Percentiles rank a stretch among this genome's conserved stretches.
Conservation (phyloP, 2,888 invertebrate species). For the Drosophila meridionalis region DNA sequence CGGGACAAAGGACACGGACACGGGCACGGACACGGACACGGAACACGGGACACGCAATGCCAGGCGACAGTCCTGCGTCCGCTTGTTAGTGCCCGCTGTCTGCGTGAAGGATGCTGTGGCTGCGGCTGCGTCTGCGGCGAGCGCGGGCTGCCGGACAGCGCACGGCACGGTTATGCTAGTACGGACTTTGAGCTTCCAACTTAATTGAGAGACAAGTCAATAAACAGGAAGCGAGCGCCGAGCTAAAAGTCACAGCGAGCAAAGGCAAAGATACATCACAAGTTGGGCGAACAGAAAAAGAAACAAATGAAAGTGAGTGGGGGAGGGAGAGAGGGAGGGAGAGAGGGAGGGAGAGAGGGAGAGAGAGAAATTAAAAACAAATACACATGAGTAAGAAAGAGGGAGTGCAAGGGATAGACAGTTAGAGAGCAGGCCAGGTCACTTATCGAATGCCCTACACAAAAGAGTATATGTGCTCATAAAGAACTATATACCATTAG, state of each 20-base stretch:
- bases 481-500: background rate
- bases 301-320: slow-evolving; percentile 5
- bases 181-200: slow-evolving; percentile 66
- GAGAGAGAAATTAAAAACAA: slow-evolving; percentile 4
- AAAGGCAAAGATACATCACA: slow-evolving; percentile 32
- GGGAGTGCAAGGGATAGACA: background rate
- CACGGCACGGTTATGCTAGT: slow-evolving; percentile 18
- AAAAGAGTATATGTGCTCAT: too few species aligned
- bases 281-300: slow-evolving; percentile 1
- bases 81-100: slow-evolving; percentile 68
- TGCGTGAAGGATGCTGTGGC: slow-evolving; percentile 16
- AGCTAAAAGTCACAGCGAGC: slow-evolving; percentile 70
- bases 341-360: background rate
- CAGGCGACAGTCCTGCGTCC: slow-evolving; percentile 59
- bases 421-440: background rate
- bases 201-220: slow-evolving; percentile 82
- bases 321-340: background rate
- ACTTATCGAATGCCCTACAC: slow-evolving; percentile 23
- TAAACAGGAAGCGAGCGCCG: slow-evolving; percentile 74
- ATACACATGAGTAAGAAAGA: slow-evolving; percentile 1
- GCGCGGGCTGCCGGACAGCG: background rate
- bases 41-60: slow-evolving; percentile 59
- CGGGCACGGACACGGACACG: slow-evolving; percentile 26
- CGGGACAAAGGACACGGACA: slow-evolving; percentile 12
- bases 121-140: background rate